phyloP scores from a whole-genome alignment of 2,113 vertebrate genomes.

The Chloroceryle aenea region DNA sequence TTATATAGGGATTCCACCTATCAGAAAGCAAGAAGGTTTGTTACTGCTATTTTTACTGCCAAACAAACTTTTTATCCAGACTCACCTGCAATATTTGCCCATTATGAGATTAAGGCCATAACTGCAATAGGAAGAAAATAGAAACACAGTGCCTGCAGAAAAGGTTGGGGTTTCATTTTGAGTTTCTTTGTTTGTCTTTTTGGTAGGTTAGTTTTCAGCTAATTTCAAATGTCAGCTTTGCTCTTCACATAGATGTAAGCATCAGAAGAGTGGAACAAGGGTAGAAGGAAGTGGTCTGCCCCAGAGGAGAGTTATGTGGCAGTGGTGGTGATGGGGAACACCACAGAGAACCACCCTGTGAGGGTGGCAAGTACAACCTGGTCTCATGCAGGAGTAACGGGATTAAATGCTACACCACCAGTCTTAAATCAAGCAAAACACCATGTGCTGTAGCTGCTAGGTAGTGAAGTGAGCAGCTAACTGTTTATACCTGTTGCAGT shows the following conservation, averaged over 20 bases:
- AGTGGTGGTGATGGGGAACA: not conserved
- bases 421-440: not conserved
- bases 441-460: not conserved
- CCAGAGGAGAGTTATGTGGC: not conserved
- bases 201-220: not conserved
- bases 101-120: not conserved
- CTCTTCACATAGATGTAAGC: not conserved
- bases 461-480: not conserved
- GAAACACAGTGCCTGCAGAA: not conserved
- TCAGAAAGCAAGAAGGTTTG: not conserved
- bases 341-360: not conserved
- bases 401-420: fast-evolving
- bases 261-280: not conserved
- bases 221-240: not conserved
- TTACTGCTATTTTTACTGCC: not conserved
- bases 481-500: not conserved
- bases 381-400: not conserved
- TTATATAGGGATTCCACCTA: not conserved
- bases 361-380: not conserved
- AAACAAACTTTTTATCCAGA: not conserved
- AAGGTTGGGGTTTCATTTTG: not conserved
- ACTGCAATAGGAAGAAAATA: not conserved
- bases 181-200: not conserved
- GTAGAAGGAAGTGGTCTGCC: not conserved
- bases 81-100: not conserved